These are phyloP conservation scores for Cyanoderma ruficeps DNA, from an alignment of 2,113 vertebrate species.

Conservation along the genomic window DNA sequence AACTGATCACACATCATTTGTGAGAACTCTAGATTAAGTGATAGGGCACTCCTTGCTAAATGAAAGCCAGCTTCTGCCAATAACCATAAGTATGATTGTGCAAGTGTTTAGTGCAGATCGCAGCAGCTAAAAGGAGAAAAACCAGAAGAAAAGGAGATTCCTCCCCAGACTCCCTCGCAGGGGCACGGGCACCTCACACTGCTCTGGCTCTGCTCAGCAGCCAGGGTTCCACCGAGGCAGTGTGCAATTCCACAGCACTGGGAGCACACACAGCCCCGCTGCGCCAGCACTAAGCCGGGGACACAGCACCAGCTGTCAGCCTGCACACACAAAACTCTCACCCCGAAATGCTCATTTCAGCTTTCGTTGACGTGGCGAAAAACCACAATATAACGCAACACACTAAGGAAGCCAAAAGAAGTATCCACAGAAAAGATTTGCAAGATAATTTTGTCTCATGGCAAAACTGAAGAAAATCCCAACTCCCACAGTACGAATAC, in stretches of 20 bases:
- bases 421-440: neutral
- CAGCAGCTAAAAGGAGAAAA: neutral
- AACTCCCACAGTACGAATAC: neutral
- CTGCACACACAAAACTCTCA: neutral
- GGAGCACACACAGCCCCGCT: neutral
- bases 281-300: accelerated
- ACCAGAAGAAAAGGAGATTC: neutral
- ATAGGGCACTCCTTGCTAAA: neutral
- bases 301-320: neutral
- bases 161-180: accelerated
- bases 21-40: neutral
- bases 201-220: neutral
- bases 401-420: neutral
- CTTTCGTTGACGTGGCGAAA: neutral
- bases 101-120: neutral
- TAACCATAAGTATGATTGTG: neutral
- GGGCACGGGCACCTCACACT: neutral
- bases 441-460: neutral
- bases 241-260: accelerated
- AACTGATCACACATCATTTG: neutral
- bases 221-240: accelerated
- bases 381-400: accelerated
- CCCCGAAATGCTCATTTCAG: neutral
- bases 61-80: neutral
- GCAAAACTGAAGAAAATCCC: neutral